Evolutionary conservation across 2,797 vertebrate genomes (phyloP).

Genomic region (Sebastes iracundus): DNA sequence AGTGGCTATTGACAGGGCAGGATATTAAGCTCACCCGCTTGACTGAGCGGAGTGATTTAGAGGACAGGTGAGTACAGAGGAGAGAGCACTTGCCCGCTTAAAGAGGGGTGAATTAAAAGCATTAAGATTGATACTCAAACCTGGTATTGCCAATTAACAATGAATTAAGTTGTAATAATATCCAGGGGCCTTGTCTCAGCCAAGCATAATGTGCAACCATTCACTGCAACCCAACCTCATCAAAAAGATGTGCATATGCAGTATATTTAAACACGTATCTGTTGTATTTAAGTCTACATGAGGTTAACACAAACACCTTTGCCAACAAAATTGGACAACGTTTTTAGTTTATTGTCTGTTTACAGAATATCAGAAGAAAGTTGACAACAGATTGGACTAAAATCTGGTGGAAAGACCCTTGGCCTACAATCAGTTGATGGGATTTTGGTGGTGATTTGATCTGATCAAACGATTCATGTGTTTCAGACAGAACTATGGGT

Average conservation of each 20-base stretch:
- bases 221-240: not conserved
- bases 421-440: not conserved
- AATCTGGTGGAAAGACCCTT: not conserved
- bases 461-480: not conserved
- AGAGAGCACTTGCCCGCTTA: conserved; percentile 13
- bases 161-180: conserved; percentile 28
- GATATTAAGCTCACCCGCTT: conserved; percentile 51
- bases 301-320: not conserved
- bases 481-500: not conserved
- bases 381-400: not conserved
- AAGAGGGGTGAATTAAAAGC: conserved; percentile 39
- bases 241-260: not conserved
- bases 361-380: not conserved
- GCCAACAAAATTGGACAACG: not conserved
- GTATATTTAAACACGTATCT: not conserved
- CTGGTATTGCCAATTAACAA: conserved; percentile 30
- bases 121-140: conserved; percentile 35
- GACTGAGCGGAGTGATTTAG: conserved; percentile 54
- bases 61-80: conserved; percentile 44
- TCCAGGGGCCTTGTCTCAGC: not conserved
- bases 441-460: not conserved
- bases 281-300: not conserved
- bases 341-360: not conserved
- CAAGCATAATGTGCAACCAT: not conserved
- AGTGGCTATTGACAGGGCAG: conserved; percentile 54